Conservation (phyloP, 2,888 invertebrate genomes). For the Eucera pruinosa region DNA sequence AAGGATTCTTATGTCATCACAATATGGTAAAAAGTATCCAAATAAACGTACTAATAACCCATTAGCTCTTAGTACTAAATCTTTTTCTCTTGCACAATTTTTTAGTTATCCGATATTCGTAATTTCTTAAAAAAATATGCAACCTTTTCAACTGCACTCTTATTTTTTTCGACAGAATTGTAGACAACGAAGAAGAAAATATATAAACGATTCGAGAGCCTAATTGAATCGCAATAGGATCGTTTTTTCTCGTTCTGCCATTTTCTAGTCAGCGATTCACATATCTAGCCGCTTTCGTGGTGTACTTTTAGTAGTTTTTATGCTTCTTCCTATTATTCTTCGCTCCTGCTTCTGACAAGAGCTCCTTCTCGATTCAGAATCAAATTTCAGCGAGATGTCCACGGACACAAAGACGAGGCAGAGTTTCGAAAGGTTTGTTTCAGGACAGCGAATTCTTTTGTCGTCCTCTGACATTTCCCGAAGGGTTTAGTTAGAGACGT, state of each 20-base stretch:
- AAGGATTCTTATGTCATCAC: too few relatives aligned
- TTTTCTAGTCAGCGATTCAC: background rate
- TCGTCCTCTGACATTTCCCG: slow-evolving; percentile 52
- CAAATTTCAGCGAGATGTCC: slow-evolving; percentile 66
- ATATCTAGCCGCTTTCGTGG: slow-evolving; percentile 30
- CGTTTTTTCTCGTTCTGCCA: slow-evolving; percentile 30
- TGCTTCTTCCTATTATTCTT: slow-evolving; percentile 55
- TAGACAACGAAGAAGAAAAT: too few relatives aligned
- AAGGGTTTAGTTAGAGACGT: slow-evolving; percentile 41
- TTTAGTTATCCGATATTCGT: too few relatives aligned
- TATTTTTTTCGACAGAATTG: too few relatives aligned
- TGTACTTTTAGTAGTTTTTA: slow-evolving; percentile 57
- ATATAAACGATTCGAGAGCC: slow-evolving; percentile 41
- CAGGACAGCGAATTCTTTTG: slow-evolving; percentile 59
- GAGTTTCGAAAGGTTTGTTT: slow-evolving; percentile 69
- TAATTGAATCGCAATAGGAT: slow-evolving; percentile 36
- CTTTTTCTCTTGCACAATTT: too few relatives aligned
- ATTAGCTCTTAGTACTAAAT: too few relatives aligned
- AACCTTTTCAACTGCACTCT: too few relatives aligned
- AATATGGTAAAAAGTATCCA: too few relatives aligned
- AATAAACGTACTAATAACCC: too few relatives aligned
- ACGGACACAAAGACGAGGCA: slow-evolving; percentile 61
- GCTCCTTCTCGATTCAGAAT: slow-evolving; percentile 58
- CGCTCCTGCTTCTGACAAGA: slow-evolving; percentile 29
- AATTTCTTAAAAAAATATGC: too few relatives aligned